Conservation (phyloP, 2,888 invertebrate species). For the Eremobia ochroleuca region DNA sequence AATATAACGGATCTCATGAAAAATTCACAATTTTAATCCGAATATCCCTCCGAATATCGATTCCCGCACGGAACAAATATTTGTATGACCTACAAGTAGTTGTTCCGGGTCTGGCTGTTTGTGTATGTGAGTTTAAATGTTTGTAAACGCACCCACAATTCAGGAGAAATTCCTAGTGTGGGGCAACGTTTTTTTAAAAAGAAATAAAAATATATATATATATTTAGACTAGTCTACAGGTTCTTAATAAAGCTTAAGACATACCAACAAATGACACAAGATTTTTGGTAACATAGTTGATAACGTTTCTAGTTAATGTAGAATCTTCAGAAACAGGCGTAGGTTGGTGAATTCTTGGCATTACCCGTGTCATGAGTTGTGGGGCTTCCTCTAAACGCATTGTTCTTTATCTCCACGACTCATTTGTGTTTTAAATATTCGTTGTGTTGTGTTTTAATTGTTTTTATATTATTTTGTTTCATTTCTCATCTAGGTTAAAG, state of each 20-base stretch:
- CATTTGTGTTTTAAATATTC: constrained; percentile 15
- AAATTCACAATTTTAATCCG: too few species aligned
- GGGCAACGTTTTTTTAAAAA: too few species aligned
- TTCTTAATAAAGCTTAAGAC: background rate
- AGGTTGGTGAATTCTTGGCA: constrained; percentile 78
- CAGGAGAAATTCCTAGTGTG: too few species aligned
- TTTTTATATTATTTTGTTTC: background rate
- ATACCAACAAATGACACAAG: background rate
- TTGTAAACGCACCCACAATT: too few species aligned
- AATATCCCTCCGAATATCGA: too few species aligned
- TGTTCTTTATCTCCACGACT: constrained; percentile 58
- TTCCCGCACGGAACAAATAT: too few species aligned
- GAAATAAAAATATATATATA: too few species aligned
- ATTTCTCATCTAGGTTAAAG: background rate
- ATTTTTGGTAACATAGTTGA: background rate
- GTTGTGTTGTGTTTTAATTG: background rate
- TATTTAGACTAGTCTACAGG: too few species aligned
- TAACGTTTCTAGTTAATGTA: constrained; percentile 43
- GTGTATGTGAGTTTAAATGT: too few species aligned
- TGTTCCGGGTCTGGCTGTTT: too few species aligned
- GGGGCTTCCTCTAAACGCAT: constrained; percentile 71
- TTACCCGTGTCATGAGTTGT: constrained; percentile 76
- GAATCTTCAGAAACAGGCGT: constrained; percentile 57
- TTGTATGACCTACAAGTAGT: too few species aligned
- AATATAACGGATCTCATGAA: too few species aligned